These are phyloP conservation scores for Drosophila pseudoananassae DNA, from an alignment of 1,140 invertebrate genomes.

Conservation along the genomic window DNA sequence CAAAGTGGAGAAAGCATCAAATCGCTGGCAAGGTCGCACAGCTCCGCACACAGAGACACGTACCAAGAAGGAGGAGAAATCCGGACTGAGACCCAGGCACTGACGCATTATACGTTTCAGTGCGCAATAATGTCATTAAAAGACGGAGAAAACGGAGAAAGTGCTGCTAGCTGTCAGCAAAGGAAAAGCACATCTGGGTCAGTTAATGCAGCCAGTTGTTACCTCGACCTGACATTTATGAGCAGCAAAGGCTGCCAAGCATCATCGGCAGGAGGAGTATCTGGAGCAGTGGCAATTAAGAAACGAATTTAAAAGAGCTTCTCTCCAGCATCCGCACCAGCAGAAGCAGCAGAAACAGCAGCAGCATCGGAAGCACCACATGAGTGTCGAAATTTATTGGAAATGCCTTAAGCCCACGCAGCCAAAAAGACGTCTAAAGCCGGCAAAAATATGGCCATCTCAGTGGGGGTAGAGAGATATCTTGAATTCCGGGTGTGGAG, in stretches of 20 bases:
- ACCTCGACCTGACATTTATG: constrained; percentile 75
- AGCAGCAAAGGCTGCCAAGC: constrained; percentile 34
- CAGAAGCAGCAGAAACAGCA: too few relatives aligned
- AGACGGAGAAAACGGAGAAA: constrained; percentile 25
- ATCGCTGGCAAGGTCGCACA: constrained; percentile 39
- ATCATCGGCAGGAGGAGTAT: constrained; percentile 23
- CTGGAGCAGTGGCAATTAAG: constrained; percentile 54
- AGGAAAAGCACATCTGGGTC: constrained; percentile 66
- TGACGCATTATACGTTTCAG: constrained; percentile 74
- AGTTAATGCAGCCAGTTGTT: constrained; percentile 75
- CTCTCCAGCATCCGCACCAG: constrained; percentile 18
- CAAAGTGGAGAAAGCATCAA: constrained; percentile 34
- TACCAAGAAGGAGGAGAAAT: too few relatives aligned
- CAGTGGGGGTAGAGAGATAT: constrained; percentile 6
- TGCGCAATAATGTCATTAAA: constrained; percentile 81
- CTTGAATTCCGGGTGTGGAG: constrained; percentile 2
- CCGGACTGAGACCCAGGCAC: constrained; percentile 30
- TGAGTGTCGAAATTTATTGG: constrained; percentile 71
- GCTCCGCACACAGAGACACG: background rate
- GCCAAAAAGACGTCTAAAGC: constrained; percentile 45
- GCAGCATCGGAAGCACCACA: constrained; percentile 26
- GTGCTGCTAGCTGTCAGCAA: constrained; percentile 16
- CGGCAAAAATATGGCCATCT: constrained; percentile 54
- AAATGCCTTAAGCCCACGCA: constrained; percentile 52
- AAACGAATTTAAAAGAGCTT: constrained; percentile 51